Percentiles rank a stretch among this genome's conserved stretches.
These are phyloP conservation scores for Oscheius sp. DNA, from an alignment of 2,888 invertebrate species.

Conservation along the genomic window DNA sequence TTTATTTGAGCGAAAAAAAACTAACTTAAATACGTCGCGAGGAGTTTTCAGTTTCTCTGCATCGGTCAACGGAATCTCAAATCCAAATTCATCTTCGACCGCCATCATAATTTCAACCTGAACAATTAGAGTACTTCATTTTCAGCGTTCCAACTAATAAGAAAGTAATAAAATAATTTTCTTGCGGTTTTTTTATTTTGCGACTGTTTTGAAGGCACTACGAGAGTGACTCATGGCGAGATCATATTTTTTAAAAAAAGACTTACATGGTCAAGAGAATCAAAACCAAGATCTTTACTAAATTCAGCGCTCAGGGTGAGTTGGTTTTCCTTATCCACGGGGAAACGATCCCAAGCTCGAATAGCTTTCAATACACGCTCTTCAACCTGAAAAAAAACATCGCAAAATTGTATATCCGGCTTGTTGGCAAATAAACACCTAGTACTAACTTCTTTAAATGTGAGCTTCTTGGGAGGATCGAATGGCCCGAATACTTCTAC, in stretches of 20 bases:
- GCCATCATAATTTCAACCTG: slow-evolving; percentile 97
- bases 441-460: slow-evolving; percentile 64
- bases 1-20: not conserved
- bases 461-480: slow-evolving; percentile 68
- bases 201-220: too few relatives aligned
- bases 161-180: not conserved
- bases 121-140: too few relatives aligned
- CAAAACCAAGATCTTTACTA: slow-evolving; percentile 60
- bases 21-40: slow-evolving; percentile 45
- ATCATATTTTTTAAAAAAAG: too few relatives aligned
- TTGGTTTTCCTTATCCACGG: slow-evolving; percentile 61
- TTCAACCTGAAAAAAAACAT: slow-evolving; percentile 63
- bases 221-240: too few relatives aligned
- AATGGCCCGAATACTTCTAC: slow-evolving; percentile 63
- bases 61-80: slow-evolving; percentile 61
- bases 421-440: slow-evolving; percentile 19
- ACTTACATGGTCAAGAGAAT: slow-evolving; percentile 63
- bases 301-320: slow-evolving; percentile 56
- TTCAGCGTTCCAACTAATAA: not conserved
- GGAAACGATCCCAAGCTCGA: slow-evolving; percentile 71
- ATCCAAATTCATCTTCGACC: slow-evolving; percentile 96
- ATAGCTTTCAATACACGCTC: slow-evolving; percentile 70
- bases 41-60: slow-evolving; percentile 58
- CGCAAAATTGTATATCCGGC: not conserved
- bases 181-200: too few relatives aligned